Evolutionary conservation across 1,140 invertebrate species (phyloP), one percentile per base, ranked within the genome.

Genomic region (Lineus longissimus): DNA sequence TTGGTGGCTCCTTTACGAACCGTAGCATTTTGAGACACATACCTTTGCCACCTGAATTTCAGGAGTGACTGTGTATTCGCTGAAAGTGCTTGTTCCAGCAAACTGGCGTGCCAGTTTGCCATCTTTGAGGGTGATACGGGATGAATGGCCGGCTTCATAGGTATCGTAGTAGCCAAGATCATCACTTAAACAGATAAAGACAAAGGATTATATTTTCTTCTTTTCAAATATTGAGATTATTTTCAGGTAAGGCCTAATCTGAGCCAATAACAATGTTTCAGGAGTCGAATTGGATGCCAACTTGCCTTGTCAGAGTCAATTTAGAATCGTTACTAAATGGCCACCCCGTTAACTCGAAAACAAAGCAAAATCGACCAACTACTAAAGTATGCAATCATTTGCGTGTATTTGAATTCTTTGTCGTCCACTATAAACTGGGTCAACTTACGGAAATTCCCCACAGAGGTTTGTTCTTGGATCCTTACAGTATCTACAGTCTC

Each of bases 61-160:
- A 71, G 93, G 88, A 65, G 98, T 94, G 11, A 99, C 97, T 7
- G 96, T 98, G 78, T 97, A 99, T 82, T 99, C 92, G 69, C 91
- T 90, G 77, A 99, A 99, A 1, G 94, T 95, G 1, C 94, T 97
- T 68, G 91, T n/a, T 96, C 97, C 97, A 99, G 99, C 72, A 97
- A 99, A 81, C 99, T 96, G 75, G 86, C 95, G 0, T 99, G 64
- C 31, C 86, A 83, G 84, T 95, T 84, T 82, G 95, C 81, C 4
- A 71, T 57, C 57, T 82, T 84, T 30, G 59, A 70, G 70, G 43
- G 47, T 23, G 47, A 51, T n/a, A 51, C 25, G 47, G n/a, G 25
- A 51, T 4, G 47, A n/a, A 51, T 51, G n/a, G 4, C n/a, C 19
- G n/a, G n/a, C 47, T 7, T 27, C 47, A n/a, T 36, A 51, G 9